A percentile compares a stretch with the other conserved stretches of the same genome.
Conservation (phyloP, 2,113 vertebrate genomes). For the Cololabis saira region DNA sequence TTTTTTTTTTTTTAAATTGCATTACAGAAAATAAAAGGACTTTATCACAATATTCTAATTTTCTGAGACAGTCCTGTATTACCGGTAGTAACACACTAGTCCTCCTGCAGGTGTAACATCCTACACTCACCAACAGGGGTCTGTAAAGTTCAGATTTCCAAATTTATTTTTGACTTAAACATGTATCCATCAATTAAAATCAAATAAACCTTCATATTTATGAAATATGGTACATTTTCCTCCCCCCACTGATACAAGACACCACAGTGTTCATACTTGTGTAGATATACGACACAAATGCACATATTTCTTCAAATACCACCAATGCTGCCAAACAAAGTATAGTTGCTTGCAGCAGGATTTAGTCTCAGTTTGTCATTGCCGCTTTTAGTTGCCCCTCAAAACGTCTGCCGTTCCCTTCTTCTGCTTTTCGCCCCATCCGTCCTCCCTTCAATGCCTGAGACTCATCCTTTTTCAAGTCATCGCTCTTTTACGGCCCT, state of each 20-base stretch:
- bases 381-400: constrained; percentile 26
- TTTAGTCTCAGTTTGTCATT: constrained; percentile 11
- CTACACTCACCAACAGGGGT: not conserved
- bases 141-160: not conserved
- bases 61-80: too few relatives aligned
- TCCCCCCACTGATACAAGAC: too few relatives aligned
- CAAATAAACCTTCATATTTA: too few relatives aligned
- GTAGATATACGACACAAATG: too few relatives aligned
- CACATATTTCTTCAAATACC: not conserved
- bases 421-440: constrained; percentile 21
- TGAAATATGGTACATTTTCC: too few relatives aligned
- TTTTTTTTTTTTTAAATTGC: too few relatives aligned
- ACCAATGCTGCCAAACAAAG: not conserved
- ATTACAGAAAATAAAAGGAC: too few relatives aligned
- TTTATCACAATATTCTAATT: too few relatives aligned
- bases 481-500: constrained; percentile 54
- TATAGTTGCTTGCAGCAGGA: not conserved
- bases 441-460: constrained; percentile 13
- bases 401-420: constrained; percentile 2
- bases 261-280: too few relatives aligned
- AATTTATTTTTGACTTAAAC: not conserved
- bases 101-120: not conserved
- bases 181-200: too few relatives aligned
- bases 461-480: constrained; percentile 34
- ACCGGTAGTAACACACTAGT: too few relatives aligned